Evolutionary conservation across 2,113 vertebrate genomes (phyloP), one percentile per base, ranked within the genome.

Genomic region (Lasiurus borealis): DNA sequence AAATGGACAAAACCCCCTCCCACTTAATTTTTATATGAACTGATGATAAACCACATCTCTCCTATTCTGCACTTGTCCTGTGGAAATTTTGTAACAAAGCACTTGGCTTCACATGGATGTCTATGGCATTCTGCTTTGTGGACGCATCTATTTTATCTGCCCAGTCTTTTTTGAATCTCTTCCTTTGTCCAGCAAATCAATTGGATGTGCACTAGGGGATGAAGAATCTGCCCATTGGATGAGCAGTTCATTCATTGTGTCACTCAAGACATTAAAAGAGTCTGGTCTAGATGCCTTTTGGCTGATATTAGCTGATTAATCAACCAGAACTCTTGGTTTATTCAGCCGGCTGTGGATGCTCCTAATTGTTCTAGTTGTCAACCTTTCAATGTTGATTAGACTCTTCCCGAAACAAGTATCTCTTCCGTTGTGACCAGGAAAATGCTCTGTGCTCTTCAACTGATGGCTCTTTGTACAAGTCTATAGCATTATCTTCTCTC

Each of bases 71-170:
- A 4, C 12, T 14, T 4, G 7, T 52, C n/a, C 36, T 0, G 2
- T 0, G 34, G 52, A 57, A 34, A 31, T 25, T 78, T 59, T 50
- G 5, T 69, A 31, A 25, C 25, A 34, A 29, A 48, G 23, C 14
- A 46, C 80, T 11, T 29, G 66, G n/a, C 50, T 88, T 81, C 68
- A 72, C n/a, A 62, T 5, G n/a, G 25, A 25, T 40, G 46, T 29
- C 36, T 18, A 3, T 68, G 50, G 48, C 52, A 44, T 76, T 87
- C 15, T 87, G 29, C 57, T 88, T 93, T 78, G 54, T 76, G 40
- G 40, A 54, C 27, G 46, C 29, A 52, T 44, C 57, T 4, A 27
- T 94, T 95, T 92, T 72, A 76, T 66, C 40, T 80, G 64, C 31
- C 62, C 5, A 23, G n/a, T 46, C 27, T 40, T 36, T 52, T 71